phyloP scores from a whole-genome alignment of 2,113 vertebrate genomes.

The Grallaria varia region DNA sequence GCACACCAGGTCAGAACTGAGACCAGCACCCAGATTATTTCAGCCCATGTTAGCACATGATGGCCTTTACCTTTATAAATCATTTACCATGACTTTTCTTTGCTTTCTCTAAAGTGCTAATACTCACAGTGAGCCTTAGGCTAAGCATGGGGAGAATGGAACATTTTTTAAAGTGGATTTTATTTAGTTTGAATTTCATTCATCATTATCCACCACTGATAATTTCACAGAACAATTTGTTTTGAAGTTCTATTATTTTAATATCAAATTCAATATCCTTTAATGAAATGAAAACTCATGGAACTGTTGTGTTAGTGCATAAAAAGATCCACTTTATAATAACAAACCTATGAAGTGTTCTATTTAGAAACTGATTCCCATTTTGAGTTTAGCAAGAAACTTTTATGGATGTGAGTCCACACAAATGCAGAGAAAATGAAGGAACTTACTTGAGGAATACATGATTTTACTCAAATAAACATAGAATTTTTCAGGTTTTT shows the following conservation, averaged over 20 bases:
- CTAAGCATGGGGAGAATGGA: not conserved
- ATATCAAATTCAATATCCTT: not conserved
- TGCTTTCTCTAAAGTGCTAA: not conserved
- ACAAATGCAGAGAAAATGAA: not conserved
- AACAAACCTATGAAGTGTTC: not conserved
- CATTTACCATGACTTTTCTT: not conserved
- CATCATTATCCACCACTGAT: not conserved
- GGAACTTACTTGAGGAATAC: not conserved
- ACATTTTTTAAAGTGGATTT: not conserved
- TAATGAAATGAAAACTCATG: not conserved
- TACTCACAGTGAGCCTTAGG: not conserved
- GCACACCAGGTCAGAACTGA: rapidly evolving
- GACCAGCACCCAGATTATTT: not conserved
- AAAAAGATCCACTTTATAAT: not conserved
- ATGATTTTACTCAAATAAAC: not conserved
- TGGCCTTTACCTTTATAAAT: not conserved
- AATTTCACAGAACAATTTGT: not conserved
- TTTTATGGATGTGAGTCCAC: not conserved
- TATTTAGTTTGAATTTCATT: not conserved
- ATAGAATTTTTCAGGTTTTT: not conserved
- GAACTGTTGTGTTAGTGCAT: not conserved
- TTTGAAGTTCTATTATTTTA: not conserved
- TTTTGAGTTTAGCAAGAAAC: not conserved
- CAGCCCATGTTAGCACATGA: not conserved
- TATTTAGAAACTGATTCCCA: not conserved